Base-by-base conservation (phyloP, 2,888 invertebrate species). In the Orthosia gracilis region DNA sequence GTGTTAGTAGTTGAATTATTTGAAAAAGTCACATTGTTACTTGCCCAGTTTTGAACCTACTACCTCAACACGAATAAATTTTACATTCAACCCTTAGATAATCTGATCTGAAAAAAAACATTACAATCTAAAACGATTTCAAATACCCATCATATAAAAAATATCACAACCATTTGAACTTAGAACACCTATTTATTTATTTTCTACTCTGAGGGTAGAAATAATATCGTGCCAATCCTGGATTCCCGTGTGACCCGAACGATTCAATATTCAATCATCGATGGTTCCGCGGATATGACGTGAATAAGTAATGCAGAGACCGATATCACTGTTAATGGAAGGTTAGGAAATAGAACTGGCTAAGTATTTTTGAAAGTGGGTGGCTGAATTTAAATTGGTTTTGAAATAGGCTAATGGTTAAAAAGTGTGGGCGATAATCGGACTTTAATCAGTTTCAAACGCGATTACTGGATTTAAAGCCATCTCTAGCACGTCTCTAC, bases 201-300 rank as follows among this genome's bases (percentile, higher is more conserved):
- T 66, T 67, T 67, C 26, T 26, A 50, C 71, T 54, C 45, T 21
- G 69, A 52, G 18, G 61, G 40, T 64, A 69, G 71, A 23, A 23
- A 54, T 63, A 66, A 73, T 73, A 80, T 82, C 50, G 54, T 26
- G 26, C 52, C 62, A 26, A 47, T 15, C 50, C 18, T 47, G 52
- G 15, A 68, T 68, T 54, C 80, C 59, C 71, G 21, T n/a, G 59
- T 73, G 82, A 80, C 73, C 70, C 59, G 54, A 59, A 45, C 65
- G 67, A 78, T 81, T 81, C 64, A 74, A 84, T 84, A 78, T 85
- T 82, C 80, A 80, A 73, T 73, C 69, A 65, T 63, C 49, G 31
- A 69, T 65, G 50, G 61, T 74, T 69, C 21, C 59, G 52, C 26
- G 47, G 59, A 15, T 69, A 55, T 78, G 74, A 68, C 67, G 23